phyloP scores from a whole-genome alignment of 2,888 invertebrate species.

The Pardosa pseudoannulata region DNA sequence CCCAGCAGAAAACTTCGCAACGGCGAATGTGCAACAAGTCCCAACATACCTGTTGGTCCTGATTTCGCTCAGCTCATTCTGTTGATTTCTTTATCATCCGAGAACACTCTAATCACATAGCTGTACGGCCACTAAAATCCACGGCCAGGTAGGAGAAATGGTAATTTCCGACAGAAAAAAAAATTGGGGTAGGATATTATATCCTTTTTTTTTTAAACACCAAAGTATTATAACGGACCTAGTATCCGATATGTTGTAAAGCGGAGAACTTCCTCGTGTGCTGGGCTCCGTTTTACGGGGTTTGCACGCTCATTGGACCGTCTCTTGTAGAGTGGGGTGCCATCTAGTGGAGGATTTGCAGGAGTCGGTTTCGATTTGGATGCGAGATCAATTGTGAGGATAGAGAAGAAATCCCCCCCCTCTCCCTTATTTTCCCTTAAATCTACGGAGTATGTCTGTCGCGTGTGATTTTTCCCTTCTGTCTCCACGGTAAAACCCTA shows the following conservation, averaged over 20 bases:
- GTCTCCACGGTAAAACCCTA: too few species aligned
- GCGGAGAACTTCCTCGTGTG: conserved; percentile 11
- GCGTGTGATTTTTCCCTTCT: too few species aligned
- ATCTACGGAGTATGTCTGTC: too few species aligned
- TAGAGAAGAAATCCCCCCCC: neutral
- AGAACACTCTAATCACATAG: neutral
- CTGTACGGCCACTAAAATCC: neutral
- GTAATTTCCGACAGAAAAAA: neutral
- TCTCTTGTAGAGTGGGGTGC: neutral
- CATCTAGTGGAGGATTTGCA: neutral
- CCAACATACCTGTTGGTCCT: neutral
- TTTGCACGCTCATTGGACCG: conserved; percentile 8
- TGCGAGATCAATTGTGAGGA: neutral
- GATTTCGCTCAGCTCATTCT: neutral
- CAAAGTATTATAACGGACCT: neutral
- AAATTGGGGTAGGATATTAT: neutral
- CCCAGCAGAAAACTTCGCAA: conserved; percentile 2
- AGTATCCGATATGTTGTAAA: conserved; percentile 4
- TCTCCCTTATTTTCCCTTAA: too few species aligned
- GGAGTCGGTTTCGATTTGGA: conserved; percentile 14
- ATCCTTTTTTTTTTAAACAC: too few species aligned
- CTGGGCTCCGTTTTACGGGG: conserved; percentile 14
- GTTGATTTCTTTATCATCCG: neutral
- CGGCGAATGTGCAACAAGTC: neutral
- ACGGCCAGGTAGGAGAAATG: neutral